Conservation (phyloP, 2,797 vertebrate species). For the Choloepus didactylus region DNA sequence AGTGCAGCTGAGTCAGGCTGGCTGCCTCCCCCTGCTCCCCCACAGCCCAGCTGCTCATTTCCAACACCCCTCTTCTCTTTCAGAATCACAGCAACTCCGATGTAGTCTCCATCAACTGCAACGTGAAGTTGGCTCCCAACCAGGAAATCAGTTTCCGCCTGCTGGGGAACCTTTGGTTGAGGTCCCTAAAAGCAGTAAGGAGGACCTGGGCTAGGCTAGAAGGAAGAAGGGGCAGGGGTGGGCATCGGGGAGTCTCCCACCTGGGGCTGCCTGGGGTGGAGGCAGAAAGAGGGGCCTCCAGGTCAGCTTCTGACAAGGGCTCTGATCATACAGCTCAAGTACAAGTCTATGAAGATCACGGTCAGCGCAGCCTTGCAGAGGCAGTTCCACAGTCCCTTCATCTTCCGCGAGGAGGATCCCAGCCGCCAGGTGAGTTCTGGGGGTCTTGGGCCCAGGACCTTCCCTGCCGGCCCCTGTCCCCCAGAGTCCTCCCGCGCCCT, state of each 20-base stretch:
- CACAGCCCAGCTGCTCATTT: neutral
- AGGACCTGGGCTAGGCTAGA: neutral
- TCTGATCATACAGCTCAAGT: constrained; percentile 92
- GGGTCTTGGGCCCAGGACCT: neutral
- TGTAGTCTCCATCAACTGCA: constrained; percentile 92
- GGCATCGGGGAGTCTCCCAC: neutral
- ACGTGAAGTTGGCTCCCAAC: constrained; percentile 90
- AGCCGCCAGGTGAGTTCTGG: constrained; percentile 93
- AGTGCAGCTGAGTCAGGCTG: neutral
- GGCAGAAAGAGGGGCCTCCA: neutral
- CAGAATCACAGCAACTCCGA: constrained; percentile 96
- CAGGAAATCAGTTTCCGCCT: constrained; percentile 91
- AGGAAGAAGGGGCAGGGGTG: neutral
- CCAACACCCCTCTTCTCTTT: neutral
- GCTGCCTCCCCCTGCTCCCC: neutral
- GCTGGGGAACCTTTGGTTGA: constrained; percentile 91
- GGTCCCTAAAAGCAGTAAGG: constrained; percentile 94
- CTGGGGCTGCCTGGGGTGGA: neutral
- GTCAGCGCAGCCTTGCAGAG: constrained; percentile 92
- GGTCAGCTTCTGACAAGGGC: neutral
- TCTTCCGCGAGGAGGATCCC: constrained; percentile 94
- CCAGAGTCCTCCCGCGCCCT: neutral
- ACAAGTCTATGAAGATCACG: constrained; percentile 94
- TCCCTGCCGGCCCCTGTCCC: neutral
- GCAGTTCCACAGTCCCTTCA: constrained; percentile 92